These are phyloP conservation scores for Melipona bicolor DNA, from an alignment of 2,888 invertebrate genomes.

Conservation along the genomic window DNA sequence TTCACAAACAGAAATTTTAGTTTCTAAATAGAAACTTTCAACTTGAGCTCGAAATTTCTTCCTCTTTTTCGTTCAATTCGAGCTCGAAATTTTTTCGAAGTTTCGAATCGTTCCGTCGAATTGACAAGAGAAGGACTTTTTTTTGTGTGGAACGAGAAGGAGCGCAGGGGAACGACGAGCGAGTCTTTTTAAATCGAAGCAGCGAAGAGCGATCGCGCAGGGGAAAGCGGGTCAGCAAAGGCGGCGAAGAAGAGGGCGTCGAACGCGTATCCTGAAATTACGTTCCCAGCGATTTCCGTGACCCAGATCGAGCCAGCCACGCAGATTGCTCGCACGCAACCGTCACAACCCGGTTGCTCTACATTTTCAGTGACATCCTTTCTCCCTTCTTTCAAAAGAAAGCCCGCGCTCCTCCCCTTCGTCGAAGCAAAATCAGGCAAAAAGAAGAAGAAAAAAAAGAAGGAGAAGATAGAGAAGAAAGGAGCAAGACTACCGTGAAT, in stretches of 20 bases:
- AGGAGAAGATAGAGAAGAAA: not conserved
- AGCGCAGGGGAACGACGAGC: not conserved
- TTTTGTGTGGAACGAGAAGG: not conserved
- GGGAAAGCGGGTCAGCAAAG: constrained; percentile 37
- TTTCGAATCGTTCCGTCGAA: not conserved
- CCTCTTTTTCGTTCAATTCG: not conserved
- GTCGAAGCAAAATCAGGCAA: not conserved
- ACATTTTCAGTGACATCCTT: constrained; percentile 30
- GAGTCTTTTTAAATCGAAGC: not conserved
- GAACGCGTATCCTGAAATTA: constrained; percentile 56
- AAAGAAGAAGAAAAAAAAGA: not conserved
- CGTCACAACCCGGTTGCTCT: constrained; percentile 18
- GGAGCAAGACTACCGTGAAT: too few species aligned
- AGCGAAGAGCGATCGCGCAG: not conserved
- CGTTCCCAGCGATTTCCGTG: constrained; percentile 54
- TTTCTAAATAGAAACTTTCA: not conserved
- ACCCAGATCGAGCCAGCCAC: constrained; percentile 47
- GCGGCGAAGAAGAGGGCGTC: constrained; percentile 29
- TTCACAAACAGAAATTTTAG: too few species aligned
- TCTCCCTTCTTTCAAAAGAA: not conserved
- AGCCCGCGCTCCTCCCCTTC: not conserved
- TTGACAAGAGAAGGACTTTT: not conserved
- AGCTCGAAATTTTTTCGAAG: not conserved
- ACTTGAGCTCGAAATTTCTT: too few species aligned
- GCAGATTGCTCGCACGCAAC: constrained; percentile 58